These are phyloP conservation scores for Oryctolagus cuniculus DNA, from an alignment of 2,113 vertebrate species.

Conservation along the genomic window mOryCun1.1 NC_091432.1:125217501-125218000, in stretches of 20 bases:
- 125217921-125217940: conserved; percentile 65
- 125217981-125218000: not conserved
- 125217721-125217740: conserved; percentile 76
- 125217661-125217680: conserved; percentile 84
- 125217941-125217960: conserved; percentile 44
- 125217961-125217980: not conserved
- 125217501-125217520: conserved; percentile 52
- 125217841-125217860: conserved; percentile 75
- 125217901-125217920: conserved; percentile 83
- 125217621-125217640: conserved; percentile 86
- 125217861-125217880: conserved; percentile 74
- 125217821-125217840: conserved; percentile 88
- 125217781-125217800: not conserved
- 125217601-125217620: conserved; percentile 82
- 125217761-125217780: not conserved
- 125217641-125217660: conserved; percentile 84
- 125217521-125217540: conserved; percentile 74
- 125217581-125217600: conserved; percentile 75
- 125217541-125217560: conserved; percentile 81
- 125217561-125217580: conserved; percentile 82
- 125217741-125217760: conserved; percentile 37
- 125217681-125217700: conserved; percentile 77
- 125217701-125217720: conserved; percentile 64
- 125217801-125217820: conserved; percentile 86
- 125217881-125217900: conserved; percentile 86